A percentile compares a stretch with the other conserved stretches of the same genome.
Conservation (phyloP, 1,140 invertebrate genomes). For the Brachionus koreanus region DNA sequence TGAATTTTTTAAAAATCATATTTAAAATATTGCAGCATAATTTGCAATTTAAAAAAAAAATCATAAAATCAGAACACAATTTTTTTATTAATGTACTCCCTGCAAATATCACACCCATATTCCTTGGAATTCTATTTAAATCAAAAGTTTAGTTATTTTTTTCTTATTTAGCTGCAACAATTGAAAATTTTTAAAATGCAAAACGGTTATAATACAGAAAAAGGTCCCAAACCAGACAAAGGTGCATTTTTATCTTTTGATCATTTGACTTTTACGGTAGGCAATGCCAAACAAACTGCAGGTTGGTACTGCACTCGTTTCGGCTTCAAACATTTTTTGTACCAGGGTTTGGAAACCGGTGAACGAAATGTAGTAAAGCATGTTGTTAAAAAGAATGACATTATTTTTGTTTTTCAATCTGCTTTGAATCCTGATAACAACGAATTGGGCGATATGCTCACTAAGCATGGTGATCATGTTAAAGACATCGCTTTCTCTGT, state of each 20-base stretch:
- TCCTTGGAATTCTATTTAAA: background rate
- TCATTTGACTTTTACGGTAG: conserved; percentile 91
- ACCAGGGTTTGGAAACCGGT: conserved; percentile 90
- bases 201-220: conserved; percentile 68
- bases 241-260: conserved; percentile 79
- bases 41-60: background rate
- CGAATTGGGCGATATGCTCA: conserved; percentile 73
- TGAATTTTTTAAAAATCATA: background rate
- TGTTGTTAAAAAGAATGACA: conserved; percentile 85
- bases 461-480: conserved; percentile 89
- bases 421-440: conserved; percentile 71
- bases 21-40: background rate
- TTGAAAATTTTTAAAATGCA: conserved; percentile 48
- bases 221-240: conserved; percentile 76
- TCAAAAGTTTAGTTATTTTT: background rate
- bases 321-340: conserved; percentile 86
- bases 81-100: background rate
- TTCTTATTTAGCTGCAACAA: background rate
- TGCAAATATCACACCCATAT: background rate
- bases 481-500: conserved; percentile 93
- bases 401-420: conserved; percentile 87
- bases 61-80: conserved; percentile 1
- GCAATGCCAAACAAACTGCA: conserved; percentile 95
- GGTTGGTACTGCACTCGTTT: conserved; percentile 83
- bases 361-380: conserved; percentile 75